Evolutionary conservation across 2,888 invertebrate genomes (phyloP).

Genomic region (Limnephilus rhombicus): DNA sequence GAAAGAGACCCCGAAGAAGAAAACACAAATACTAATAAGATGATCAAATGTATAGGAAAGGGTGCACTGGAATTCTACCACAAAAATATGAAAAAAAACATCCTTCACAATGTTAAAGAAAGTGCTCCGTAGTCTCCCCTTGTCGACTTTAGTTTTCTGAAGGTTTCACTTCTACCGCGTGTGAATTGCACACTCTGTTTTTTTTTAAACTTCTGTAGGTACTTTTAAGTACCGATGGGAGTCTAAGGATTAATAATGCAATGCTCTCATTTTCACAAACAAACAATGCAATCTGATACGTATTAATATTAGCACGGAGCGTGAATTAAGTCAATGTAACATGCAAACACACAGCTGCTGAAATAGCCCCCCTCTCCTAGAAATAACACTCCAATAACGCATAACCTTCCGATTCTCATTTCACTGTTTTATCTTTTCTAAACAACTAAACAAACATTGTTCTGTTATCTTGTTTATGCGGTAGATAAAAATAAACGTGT

Average conservation of each 20-base stretch:
- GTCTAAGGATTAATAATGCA: neutral
- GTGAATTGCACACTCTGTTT: too few species aligned
- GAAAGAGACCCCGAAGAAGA: too few species aligned
- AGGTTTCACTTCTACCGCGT: too few species aligned
- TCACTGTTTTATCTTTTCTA: conserved; percentile 5
- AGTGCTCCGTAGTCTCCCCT: too few species aligned
- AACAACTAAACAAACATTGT: conserved; percentile 10
- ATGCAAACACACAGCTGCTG: neutral
- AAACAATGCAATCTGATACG: neutral
- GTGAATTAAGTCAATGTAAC: neutral
- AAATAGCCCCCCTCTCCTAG: neutral
- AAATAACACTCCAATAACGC: neutral
- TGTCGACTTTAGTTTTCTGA: too few species aligned
- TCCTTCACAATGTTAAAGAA: too few species aligned
- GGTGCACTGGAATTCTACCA: too few species aligned
- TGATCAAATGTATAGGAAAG: too few species aligned
- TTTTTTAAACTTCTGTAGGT: too few species aligned
- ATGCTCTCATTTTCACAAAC: neutral
- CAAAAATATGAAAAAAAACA: too few species aligned
- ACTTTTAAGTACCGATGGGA: too few species aligned
- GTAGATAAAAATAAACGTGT: conserved; percentile 21
- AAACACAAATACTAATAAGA: too few species aligned
- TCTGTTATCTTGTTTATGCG: conserved; percentile 10
- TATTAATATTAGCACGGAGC: neutral
- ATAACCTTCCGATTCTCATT: neutral